Conservation (phyloP, 2,797 vertebrate species). For the Tokudaia tokunoshimensis region DNA sequence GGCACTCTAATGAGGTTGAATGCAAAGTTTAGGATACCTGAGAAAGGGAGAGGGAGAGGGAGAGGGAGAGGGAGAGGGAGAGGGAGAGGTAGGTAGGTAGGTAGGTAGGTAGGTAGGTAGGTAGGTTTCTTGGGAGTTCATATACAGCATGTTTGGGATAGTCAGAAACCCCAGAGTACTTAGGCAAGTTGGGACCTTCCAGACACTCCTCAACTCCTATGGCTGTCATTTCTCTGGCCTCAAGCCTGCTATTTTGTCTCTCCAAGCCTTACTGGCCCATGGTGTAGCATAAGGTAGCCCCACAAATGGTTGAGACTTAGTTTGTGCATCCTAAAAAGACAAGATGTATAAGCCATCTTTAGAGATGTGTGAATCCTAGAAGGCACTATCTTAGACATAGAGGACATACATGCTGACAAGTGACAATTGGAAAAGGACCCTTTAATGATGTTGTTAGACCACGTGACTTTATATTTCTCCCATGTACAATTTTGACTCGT, state of each 20-base stretch:
- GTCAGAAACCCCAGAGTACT: neutral
- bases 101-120: neutral
- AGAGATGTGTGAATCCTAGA: neutral
- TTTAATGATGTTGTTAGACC: neutral
- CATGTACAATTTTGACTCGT: neutral
- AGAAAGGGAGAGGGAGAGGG: neutral
- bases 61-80: accelerated
- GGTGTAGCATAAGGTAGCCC: neutral
- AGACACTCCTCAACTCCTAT: neutral
- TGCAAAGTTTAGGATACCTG: neutral
- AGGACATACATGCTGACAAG: neutral
- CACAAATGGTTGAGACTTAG: neutral
- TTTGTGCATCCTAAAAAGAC: accelerated
- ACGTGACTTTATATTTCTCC: neutral
- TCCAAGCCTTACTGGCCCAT: neutral
- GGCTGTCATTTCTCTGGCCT: neutral
- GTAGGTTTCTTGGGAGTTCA: neutral
- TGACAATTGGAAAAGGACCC: neutral
- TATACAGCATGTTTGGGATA: neutral
- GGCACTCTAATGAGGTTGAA: neutral
- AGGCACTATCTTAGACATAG: neutral
- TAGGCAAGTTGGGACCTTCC: neutral
- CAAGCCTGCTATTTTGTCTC: neutral
- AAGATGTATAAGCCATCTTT: neutral
- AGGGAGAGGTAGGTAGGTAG: neutral